Base-by-base conservation (phyloP, 2,888 invertebrate species). In the Plusia festucae region DNA sequence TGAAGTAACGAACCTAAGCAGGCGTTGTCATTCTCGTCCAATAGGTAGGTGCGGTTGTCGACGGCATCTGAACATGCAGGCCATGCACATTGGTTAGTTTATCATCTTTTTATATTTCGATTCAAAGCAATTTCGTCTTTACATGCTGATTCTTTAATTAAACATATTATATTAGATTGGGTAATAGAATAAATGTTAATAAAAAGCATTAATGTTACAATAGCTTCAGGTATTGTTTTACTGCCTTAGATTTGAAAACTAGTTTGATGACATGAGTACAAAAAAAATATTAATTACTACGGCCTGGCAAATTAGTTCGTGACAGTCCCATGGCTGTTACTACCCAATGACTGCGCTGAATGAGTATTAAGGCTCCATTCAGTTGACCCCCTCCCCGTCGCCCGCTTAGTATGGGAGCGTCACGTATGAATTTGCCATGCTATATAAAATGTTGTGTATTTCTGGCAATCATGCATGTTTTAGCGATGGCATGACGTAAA, bases 31-130 rank as follows among this genome's bases (percentile, higher is more conserved):
- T 97, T 97, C 94, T 97, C 96, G 95, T 97, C 97, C 89, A 96
- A 96, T 94, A 97, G 97, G 95, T 97, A 97, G 93, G 96, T 96
- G 95, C 96, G 96, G 95, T 97, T 97, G 96, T 97, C 97, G 92
- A 97, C 96, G 89, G 97, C 97, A 95, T 96, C 96, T 96, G 95
- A 93, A 83, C 93, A 93, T 93, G 94, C 94, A 87, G 82, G 80
- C 51, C 92, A 91, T 93, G 93, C 93, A 86, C 83, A 80, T 78
- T 73, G 75, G 88, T 90, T 90, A 90, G 88, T 87, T 71, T 65
- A 73, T 70, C 61, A 62, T 69, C 56, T 34, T 59, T 53, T n/a
- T 40, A 27, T 16, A 32, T 51, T 46, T n/a, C n/a, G 9, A 6
- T 11, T 40, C 20, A 4, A 49, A 49, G 46, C 46, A 49, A 20